Conservation (phyloP, 2,888 invertebrate species). For the Bruchidius siliquastri region DNA sequence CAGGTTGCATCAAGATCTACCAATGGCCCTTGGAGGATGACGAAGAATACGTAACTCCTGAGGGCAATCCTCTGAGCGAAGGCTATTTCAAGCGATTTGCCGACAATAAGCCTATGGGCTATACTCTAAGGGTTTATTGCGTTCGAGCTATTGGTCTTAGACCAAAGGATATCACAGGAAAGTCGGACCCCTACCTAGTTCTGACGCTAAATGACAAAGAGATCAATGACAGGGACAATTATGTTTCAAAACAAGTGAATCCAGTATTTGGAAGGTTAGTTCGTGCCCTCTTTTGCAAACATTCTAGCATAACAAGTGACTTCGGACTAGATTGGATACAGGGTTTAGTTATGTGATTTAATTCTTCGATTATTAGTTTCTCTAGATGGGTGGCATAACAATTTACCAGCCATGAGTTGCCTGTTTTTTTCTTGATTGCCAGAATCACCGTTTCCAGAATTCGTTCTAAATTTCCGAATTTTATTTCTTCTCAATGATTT, state of each 20-base stretch:
- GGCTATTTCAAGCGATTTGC: conserved; percentile 62
- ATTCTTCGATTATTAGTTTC: too few species aligned
- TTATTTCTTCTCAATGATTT: too few species aligned
- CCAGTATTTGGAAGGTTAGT: conserved; percentile 77
- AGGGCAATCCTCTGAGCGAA: conserved; percentile 55
- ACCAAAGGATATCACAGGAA: conserved; percentile 64
- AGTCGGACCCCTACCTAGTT: conserved; percentile 74
- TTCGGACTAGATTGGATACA: too few species aligned
- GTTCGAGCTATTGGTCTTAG: conserved; percentile 67
- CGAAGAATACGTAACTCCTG: conserved; percentile 43
- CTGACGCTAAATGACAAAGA: conserved; percentile 63
- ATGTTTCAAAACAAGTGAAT: conserved; percentile 68
- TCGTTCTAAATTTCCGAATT: too few species aligned
- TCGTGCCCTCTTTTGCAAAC: too few species aligned
- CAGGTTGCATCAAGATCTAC: conserved; percentile 52
- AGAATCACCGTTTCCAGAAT: too few species aligned
- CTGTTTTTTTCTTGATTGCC: too few species aligned
- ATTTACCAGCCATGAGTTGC: too few species aligned
- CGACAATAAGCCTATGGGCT: conserved; percentile 56
- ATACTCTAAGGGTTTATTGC: conserved; percentile 72
- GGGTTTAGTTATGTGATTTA: too few species aligned
- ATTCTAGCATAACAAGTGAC: too few species aligned
- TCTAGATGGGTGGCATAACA: too few species aligned
- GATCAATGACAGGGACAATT: conserved; percentile 64
- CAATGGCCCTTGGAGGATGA: conserved; percentile 57